Evolutionary conservation across 2,888 invertebrate genomes (phyloP).

Genomic region (Gerris lacustris): DNA sequence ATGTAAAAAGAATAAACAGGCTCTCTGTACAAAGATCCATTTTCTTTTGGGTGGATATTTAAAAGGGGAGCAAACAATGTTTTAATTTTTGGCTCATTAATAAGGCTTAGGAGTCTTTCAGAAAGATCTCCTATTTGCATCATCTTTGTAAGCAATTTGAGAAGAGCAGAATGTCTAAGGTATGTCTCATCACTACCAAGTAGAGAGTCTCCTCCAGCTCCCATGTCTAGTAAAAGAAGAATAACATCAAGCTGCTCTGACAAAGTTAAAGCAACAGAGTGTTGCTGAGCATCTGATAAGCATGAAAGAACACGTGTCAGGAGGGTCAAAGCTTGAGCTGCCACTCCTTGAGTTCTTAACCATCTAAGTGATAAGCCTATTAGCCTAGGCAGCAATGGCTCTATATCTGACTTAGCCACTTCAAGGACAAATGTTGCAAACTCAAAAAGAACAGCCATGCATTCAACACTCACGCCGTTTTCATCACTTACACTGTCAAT

Average conservation of each 20-base stretch:
- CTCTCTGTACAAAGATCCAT: constrained; percentile 27
- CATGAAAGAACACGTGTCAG: constrained; percentile 15
- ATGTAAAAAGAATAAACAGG: constrained; percentile 24
- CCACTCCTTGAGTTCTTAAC: constrained; percentile 37
- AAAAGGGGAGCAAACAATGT: constrained; percentile 18
- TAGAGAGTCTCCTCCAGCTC: constrained; percentile 7
- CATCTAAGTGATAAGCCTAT: constrained; percentile 40
- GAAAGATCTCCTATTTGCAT: not conserved
- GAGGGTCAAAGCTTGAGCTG: constrained; percentile 19
- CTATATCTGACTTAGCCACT: constrained; percentile 37
- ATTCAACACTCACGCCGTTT: constrained; percentile 36
- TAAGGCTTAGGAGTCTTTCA: not conserved
- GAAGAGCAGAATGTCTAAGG: not conserved
- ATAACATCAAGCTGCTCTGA: constrained; percentile 10
- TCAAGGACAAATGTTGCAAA: constrained; percentile 41
- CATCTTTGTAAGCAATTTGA: not conserved
- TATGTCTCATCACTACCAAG: not conserved
- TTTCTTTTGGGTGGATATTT: constrained; percentile 17
- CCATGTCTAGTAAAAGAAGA: constrained; percentile 18
- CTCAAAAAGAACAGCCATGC: constrained; percentile 41
- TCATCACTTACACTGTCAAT: constrained; percentile 35
- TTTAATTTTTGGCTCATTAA: constrained; percentile 2
- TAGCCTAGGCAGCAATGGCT: constrained; percentile 37
- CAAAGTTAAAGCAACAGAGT: not conserved
- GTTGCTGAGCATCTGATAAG: not conserved